A percentile compares a stretch with the other conserved stretches of the same genome.
These are phyloP conservation scores for Drosophila biarmipes DNA, from an alignment of 1,140 invertebrate genomes.

Conservation along the genomic window DNA sequence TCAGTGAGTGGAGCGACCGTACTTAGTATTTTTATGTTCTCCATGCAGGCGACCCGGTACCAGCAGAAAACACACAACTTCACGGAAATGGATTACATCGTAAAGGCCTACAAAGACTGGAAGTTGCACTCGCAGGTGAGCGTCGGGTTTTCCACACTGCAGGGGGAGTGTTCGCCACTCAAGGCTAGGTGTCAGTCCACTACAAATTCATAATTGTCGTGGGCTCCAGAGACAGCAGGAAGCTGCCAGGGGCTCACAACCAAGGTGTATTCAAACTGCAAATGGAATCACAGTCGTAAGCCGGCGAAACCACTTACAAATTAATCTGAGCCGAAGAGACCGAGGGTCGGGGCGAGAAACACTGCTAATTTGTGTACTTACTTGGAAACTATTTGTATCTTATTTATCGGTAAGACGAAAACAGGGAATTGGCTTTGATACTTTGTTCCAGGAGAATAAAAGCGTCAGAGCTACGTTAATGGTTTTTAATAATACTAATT, in stretches of 20 bases:
- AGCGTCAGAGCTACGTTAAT: too few species aligned
- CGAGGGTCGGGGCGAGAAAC: neutral
- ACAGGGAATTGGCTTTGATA: too few species aligned
- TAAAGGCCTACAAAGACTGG: constrained; percentile 84
- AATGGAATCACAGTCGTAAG: constrained; percentile 18
- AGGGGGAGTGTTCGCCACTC: constrained; percentile 7
- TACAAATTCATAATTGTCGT: constrained; percentile 22
- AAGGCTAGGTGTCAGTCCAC: constrained; percentile 21
- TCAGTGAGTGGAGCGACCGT: constrained; percentile 10
- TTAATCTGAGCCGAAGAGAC: constrained; percentile 19
- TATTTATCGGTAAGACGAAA: neutral
- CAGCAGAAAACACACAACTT: constrained; percentile 14
- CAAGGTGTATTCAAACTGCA: constrained; percentile 10
- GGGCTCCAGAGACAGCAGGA: constrained; percentile 16
- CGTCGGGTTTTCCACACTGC: neutral
- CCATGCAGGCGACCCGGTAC: constrained; percentile 40
- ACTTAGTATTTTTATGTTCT: constrained; percentile 64
- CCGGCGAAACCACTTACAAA: constrained; percentile 14
- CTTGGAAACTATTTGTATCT: constrained; percentile 1
- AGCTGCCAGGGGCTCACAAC: constrained; percentile 18
- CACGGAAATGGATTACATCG: constrained; percentile 82
- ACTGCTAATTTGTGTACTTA: constrained; percentile 23
- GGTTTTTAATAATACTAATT: too few species aligned
- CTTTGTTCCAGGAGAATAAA: too few species aligned
- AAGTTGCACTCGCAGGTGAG: constrained; percentile 83